These are phyloP conservation scores for Neomorphus geoffroyi DNA, from an alignment of 2,797 vertebrate genomes.

Conservation along the genomic window DNA sequence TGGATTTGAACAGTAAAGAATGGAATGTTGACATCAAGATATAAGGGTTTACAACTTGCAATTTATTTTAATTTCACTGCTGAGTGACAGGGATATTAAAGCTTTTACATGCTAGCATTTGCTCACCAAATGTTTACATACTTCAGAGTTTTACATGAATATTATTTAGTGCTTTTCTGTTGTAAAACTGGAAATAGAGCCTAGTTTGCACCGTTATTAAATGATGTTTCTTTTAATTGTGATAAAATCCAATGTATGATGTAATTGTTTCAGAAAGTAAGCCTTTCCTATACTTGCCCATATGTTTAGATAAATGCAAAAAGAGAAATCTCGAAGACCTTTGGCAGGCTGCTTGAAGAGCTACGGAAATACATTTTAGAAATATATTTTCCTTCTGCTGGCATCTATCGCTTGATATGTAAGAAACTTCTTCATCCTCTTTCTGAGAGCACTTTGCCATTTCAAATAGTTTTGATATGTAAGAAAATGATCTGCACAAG, in stretches of 20 bases:
- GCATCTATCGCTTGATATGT: neutral
- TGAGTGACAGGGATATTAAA: neutral
- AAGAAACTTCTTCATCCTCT: neutral
- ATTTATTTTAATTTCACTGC: neutral
- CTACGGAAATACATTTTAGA: conserved; percentile 9
- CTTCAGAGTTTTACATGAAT: neutral
- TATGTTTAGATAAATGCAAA: neutral
- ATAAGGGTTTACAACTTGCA: neutral
- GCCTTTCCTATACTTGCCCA: neutral
- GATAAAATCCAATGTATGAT: neutral
- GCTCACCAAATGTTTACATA: neutral
- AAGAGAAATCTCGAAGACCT: neutral
- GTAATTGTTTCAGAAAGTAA: neutral
- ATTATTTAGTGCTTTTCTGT: neutral
- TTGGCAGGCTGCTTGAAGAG: conserved; percentile 2
- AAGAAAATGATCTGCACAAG: neutral
- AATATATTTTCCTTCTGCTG: conserved; percentile 4
- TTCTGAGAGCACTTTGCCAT: conserved; percentile 23
- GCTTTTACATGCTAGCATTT: neutral
- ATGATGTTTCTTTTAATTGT: neutral
- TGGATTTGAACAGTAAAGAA: neutral
- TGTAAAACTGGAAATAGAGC: neutral
- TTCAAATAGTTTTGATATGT: conserved; percentile 1
- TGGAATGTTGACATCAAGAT: neutral
- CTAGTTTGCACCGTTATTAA: neutral